These are phyloP conservation scores for Atlantisia rogersi DNA, from an alignment of 2,113 vertebrate species.

Conservation along the genomic window DNA sequence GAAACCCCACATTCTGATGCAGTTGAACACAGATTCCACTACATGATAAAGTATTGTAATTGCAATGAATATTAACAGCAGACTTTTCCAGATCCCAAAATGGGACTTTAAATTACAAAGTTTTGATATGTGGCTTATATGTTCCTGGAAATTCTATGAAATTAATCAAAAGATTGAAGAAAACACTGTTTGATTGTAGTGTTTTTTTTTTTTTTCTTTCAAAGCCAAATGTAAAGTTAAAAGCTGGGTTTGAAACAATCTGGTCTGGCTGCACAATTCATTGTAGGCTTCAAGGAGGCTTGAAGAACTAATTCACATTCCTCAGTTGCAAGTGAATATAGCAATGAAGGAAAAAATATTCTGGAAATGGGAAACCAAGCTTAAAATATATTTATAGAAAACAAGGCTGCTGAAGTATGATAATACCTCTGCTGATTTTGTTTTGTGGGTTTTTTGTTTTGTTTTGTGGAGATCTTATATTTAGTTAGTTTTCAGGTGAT, in stretches of 20 bases:
- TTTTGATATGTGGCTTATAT: background rate
- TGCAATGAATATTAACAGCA: background rate
- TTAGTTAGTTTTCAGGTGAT: background rate
- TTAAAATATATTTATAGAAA: background rate
- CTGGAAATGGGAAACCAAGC: background rate
- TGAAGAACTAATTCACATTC: slow-evolving; percentile 5
- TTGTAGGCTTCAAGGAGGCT: background rate
- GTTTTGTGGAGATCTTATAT: background rate
- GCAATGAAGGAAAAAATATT: background rate
- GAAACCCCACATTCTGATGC: background rate
- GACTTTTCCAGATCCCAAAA: background rate
- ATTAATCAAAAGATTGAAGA: background rate
- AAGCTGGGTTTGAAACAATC: background rate
- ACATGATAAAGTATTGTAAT: background rate
- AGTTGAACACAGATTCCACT: background rate
- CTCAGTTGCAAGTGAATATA: slow-evolving; percentile 14
- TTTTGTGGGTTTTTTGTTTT: background rate
- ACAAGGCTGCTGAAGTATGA: background rate
- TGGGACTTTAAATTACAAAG: background rate
- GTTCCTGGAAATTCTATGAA: slow-evolving; percentile 23
- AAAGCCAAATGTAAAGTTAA: slow-evolving; percentile 2
- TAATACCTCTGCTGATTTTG: background rate
- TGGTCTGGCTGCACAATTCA: background rate
- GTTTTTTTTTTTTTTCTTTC: no score
- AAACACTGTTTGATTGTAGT: background rate